These are phyloP conservation scores for Dryas iulia DNA, from an alignment of 1,140 invertebrate species.

Conservation along the genomic window DNA sequence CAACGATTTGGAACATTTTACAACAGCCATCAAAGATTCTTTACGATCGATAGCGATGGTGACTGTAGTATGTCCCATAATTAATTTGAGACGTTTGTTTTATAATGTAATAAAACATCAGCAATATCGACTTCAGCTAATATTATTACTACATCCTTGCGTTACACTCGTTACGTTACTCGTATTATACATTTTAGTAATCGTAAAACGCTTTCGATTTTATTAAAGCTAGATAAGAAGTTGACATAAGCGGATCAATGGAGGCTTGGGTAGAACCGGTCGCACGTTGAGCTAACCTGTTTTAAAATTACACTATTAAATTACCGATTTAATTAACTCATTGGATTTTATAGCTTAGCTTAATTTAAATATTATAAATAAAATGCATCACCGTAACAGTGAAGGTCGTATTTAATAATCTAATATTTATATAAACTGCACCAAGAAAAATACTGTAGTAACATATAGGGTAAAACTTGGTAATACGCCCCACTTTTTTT, in stretches of 20 bases:
- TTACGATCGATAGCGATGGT: conserved; percentile 71
- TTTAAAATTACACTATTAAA: conserved; percentile 15
- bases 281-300: conserved; percentile 10
- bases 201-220: conserved; percentile 53
- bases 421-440: not conserved
- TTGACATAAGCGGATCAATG: conserved; percentile 12
- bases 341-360: conserved; percentile 29
- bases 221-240: conserved; percentile 20
- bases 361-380: conserved; percentile 16
- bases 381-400: not conserved
- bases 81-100: conserved; percentile 72
- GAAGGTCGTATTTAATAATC: not conserved
- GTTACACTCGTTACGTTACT: conserved; percentile 51
- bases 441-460: not conserved
- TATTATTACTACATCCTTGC: conserved; percentile 43
- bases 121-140: conserved; percentile 46
- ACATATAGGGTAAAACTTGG: too few relatives aligned
- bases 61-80: conserved; percentile 70
- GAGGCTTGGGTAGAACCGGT: conserved; percentile 8
- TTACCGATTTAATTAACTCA: conserved; percentile 24
- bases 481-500: too few relatives aligned
- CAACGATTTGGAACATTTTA: conserved; percentile 77
- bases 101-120: conserved; percentile 5
- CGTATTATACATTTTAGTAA: conserved; percentile 54
- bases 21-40: conserved; percentile 75